Evolutionary conservation across 2,888 invertebrate genomes (phyloP).

Genomic region (Ceriagrion tenellum): DNA sequence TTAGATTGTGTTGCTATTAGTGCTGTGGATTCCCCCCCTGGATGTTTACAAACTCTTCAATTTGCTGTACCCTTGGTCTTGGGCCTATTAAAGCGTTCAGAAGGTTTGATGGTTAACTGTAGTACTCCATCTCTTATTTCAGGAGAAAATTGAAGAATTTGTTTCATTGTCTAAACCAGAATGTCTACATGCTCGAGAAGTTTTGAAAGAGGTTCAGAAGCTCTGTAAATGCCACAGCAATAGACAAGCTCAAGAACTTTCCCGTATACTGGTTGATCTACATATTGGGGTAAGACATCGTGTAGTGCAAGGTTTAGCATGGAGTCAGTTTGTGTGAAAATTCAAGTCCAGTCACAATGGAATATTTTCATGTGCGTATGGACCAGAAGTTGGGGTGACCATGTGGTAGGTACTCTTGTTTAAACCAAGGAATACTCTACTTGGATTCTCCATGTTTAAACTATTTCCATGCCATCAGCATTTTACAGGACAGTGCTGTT

Average conservation of each 20-base stretch:
- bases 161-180: conserved; percentile 51
- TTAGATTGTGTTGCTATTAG: neutral
- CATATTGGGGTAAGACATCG: conserved; percentile 65
- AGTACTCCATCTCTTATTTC: neutral
- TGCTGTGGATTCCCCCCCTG: neutral
- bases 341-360: neutral
- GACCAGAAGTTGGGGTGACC: neutral
- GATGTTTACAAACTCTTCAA: neutral
- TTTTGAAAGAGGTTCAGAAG: conserved; percentile 60
- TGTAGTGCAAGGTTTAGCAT: neutral
- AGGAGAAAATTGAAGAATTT: conserved; percentile 56
- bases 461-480: no score
- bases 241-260: conserved; percentile 63
- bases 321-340: neutral
- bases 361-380: neutral
- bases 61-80: no score
- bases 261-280: conserved; percentile 61
- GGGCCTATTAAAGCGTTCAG: no score
- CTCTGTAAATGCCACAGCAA: conserved; percentile 54
- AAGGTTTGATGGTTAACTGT: neutral
- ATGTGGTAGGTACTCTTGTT: no score
- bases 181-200: conserved; percentile 49
- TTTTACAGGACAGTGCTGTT: no score
- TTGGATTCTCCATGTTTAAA: no score
- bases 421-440: no score